phyloP scores from a whole-genome alignment of 1,140 invertebrate species.

The Caenorhabditis elegans region DNA sequence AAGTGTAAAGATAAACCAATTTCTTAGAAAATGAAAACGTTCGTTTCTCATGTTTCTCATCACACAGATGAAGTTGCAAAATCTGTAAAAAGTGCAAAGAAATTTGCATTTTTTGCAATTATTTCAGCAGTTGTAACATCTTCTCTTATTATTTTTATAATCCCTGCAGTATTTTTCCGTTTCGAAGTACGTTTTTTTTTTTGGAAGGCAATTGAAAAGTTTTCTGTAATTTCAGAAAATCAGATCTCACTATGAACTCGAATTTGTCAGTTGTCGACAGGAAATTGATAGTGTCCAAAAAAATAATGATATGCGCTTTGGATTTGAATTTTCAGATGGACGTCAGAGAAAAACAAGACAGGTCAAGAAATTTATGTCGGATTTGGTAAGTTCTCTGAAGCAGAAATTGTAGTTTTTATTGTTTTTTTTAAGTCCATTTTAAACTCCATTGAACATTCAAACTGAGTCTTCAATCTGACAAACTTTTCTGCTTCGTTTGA shows the following conservation, averaged over 20 bases:
- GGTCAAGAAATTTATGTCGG: not conserved
- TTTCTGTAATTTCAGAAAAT: not conserved
- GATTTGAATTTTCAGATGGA: not conserved
- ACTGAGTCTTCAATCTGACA: too few species aligned
- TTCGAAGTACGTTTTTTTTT: too few species aligned
- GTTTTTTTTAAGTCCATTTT: too few species aligned
- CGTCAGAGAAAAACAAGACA: not conserved
- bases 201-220: not conserved
- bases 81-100: not conserved
- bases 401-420: too few species aligned
- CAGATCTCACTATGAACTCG: not conserved
- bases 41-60: too few species aligned
- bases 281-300: not conserved
- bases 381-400: not conserved
- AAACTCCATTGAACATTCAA: too few species aligned
- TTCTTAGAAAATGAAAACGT: not conserved
- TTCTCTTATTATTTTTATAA: not conserved
- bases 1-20: not conserved
- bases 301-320: too few species aligned
- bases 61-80: too few species aligned
- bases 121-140: not conserved
- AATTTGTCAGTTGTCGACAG: not conserved
- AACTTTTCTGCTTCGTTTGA: too few species aligned
- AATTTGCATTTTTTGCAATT: not conserved
- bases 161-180: not conserved